Conservation (phyloP, 2,113 vertebrate species). For the Lucifuga dentata region DNA sequence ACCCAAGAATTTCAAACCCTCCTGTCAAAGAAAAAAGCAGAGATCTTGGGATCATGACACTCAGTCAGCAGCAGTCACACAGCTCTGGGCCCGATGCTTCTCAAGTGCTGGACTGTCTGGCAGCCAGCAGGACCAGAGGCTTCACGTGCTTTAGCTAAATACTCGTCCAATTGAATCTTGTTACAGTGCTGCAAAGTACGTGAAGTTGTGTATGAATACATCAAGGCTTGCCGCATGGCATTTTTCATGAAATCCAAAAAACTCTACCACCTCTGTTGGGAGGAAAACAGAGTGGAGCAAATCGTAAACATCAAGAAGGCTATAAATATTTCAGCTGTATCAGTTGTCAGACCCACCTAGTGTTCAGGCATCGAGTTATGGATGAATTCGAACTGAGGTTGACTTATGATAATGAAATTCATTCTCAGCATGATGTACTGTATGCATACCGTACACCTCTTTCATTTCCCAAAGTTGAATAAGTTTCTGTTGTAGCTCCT, state of each 20-base stretch:
- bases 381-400: slow-evolving; percentile 65
- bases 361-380: slow-evolving; percentile 59
- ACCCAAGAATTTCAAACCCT: slow-evolving; percentile 83
- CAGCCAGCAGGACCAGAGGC: slow-evolving; percentile 70
- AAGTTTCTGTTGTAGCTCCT: slow-evolving; percentile 47
- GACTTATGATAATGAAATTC: slow-evolving; percentile 73
- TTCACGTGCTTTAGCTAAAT: slow-evolving; percentile 60
- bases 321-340: slow-evolving; percentile 67
- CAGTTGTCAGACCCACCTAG: slow-evolving; percentile 64
- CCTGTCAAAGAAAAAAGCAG: slow-evolving; percentile 82
- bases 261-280: slow-evolving; percentile 35
- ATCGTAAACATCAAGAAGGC: slow-evolving; percentile 51
- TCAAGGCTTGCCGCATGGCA: slow-evolving; percentile 4
- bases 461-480: slow-evolving; percentile 54
- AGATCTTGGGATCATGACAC: slow-evolving; percentile 83
- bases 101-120: slow-evolving; percentile 77
- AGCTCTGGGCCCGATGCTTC: slow-evolving; percentile 76
- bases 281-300: slow-evolving; percentile 58
- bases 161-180: slow-evolving; percentile 46
- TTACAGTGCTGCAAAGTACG: slow-evolving; percentile 23
- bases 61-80: slow-evolving; percentile 82
- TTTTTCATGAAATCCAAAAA: slow-evolving; percentile 20
- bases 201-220: slow-evolving; percentile 33
- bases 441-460: slow-evolving; percentile 43
- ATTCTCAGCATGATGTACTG: slow-evolving; percentile 49